Evolutionary conservation across 1,140 invertebrate species (phyloP).

Genomic region (Teleogryllus occipitalis): DNA sequence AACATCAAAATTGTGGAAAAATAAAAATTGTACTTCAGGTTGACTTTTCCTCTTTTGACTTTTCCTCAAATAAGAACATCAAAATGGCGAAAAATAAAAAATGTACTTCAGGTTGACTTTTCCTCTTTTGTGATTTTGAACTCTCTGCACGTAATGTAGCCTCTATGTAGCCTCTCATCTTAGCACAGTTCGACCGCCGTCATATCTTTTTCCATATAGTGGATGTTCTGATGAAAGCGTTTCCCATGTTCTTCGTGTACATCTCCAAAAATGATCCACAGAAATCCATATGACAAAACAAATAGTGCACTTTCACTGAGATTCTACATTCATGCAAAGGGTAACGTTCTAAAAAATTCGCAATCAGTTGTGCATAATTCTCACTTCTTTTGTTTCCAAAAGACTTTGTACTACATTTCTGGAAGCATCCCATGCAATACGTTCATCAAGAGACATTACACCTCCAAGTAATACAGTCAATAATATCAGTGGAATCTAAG

Average conservation of each 20-base stretch:
- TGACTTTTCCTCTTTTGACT: no score
- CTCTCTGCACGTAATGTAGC: neutral
- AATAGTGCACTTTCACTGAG: neutral
- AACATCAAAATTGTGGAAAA: neutral
- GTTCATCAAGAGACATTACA: no score
- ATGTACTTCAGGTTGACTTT: no score
- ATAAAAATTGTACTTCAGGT: no score
- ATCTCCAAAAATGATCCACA: neutral
- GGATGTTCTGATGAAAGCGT: neutral
- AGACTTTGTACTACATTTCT: neutral
- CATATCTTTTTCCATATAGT: neutral
- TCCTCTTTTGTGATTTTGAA: neutral
- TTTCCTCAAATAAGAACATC: no score
- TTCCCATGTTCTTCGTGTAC: neutral
- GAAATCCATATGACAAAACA: neutral
- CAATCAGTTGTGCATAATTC: no score
- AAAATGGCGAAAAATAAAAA: no score
- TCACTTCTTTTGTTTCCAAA: neutral
- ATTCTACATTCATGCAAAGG: neutral
- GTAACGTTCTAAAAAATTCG: neutral
- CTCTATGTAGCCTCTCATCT: neutral
- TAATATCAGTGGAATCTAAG: neutral
- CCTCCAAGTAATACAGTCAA: no score
- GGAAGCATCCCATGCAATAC: neutral
- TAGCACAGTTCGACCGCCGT: neutral